These are phyloP conservation scores for Drosophila niveifrons DNA, from an alignment of 2,888 invertebrate species.

Conservation along the genomic window DNA sequence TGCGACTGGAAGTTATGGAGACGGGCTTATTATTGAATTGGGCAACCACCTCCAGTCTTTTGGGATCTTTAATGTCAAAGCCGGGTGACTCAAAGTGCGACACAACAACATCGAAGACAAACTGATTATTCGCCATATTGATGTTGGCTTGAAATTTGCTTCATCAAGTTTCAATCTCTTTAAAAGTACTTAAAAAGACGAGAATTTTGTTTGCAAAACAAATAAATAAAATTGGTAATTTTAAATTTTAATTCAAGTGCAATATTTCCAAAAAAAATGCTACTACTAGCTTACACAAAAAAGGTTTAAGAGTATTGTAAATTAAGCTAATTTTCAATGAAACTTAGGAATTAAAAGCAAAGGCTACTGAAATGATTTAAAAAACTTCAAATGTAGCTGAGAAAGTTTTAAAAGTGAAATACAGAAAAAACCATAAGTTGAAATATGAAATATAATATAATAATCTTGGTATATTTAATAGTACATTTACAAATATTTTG, in stretches of 20 bases:
- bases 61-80: conserved; percentile 39
- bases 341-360: background rate
- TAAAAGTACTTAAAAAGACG: background rate
- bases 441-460: conserved; percentile 22
- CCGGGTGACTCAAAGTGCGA: conserved; percentile 58
- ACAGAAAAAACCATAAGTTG: background rate
- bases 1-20: conserved; percentile 70
- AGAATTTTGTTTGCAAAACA: conserved; percentile 15
- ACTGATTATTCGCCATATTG: conserved; percentile 39
- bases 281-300: conserved; percentile 7
- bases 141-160: background rate
- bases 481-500: background rate
- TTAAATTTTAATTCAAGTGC: conserved; percentile 8
- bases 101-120: conserved; percentile 73
- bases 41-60: conserved; percentile 51
- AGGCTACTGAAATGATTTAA: conserved; percentile 16
- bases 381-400: too few relatives aligned
- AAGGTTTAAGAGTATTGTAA: background rate
- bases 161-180: background rate
- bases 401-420: background rate
- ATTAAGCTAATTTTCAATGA: background rate
- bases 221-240: conserved; percentile 2
- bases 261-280: background rate
- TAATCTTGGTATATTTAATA: background rate
- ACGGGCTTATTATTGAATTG: conserved; percentile 58